These are phyloP conservation scores for Psephotus haematonotus DNA, from an alignment of 2,113 vertebrate species.

Conservation along the genomic window DNA sequence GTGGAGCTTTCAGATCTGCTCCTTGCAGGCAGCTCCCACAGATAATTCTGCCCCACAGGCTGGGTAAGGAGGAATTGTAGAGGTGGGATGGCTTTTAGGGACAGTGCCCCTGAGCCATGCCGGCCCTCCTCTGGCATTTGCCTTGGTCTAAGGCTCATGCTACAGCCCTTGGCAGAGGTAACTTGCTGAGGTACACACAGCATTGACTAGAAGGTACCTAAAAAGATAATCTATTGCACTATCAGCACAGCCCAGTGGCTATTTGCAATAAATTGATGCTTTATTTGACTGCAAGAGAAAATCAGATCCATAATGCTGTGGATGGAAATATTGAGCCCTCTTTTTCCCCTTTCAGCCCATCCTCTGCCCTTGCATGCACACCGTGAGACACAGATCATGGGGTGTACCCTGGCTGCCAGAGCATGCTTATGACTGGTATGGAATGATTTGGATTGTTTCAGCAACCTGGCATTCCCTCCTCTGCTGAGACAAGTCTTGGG, in stretches of 20 bases:
- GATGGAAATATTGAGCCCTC: background rate
- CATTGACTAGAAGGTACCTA: background rate
- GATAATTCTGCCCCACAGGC: background rate
- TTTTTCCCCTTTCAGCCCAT: background rate
- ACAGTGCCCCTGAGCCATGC: background rate
- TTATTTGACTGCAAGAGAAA: background rate
- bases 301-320: background rate
- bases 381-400: rapidly evolving
- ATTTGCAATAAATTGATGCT: background rate
- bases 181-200: background rate
- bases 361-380: background rate
- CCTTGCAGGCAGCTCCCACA: background rate
- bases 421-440: rapidly evolving
- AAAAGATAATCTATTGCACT: background rate
- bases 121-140: background rate
- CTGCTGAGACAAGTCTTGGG: background rate
- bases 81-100: background rate
- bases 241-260: background rate
- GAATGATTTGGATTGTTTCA: background rate
- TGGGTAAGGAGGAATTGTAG: background rate
- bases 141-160: background rate
- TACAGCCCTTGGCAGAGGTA: background rate
- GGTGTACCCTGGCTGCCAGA: background rate
- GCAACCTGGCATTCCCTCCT: background rate
- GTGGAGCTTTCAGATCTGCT: background rate